phyloP scores from a whole-genome alignment of 2,888 invertebrate genomes.

The Operophtera brumata region DNA sequence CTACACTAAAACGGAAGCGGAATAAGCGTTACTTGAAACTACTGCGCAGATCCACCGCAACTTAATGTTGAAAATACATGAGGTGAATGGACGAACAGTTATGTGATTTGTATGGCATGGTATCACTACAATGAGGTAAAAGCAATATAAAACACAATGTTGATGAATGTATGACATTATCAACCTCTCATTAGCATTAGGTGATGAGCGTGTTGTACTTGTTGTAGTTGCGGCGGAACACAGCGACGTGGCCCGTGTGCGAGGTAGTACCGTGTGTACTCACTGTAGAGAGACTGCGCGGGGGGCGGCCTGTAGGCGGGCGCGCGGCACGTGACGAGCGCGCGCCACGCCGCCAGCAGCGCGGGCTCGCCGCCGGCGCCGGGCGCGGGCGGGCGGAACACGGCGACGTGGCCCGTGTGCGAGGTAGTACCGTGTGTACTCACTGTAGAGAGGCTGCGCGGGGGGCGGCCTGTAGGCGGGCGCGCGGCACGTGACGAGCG shows the following conservation, averaged over 20 bases:
- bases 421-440: conserved; percentile 84
- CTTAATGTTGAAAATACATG: conserved; percentile 16
- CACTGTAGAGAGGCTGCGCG: conserved; percentile 69
- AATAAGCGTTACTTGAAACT: conserved; percentile 5
- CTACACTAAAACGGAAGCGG: neutral
- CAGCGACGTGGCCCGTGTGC: neutral
- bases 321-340: conserved; percentile 82
- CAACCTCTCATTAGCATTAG: no score
- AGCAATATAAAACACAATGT: no score
- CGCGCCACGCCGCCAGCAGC: conserved; percentile 90
- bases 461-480: conserved; percentile 68
- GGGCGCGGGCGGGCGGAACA: conserved; percentile 91
- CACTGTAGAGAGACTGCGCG: no score
- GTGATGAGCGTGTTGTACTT: no score
- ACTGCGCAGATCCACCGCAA: conserved; percentile 25
- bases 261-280: neutral
- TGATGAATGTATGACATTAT: no score
- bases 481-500: conserved; percentile 82
- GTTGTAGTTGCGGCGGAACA: no score
- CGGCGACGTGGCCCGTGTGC: conserved; percentile 88
- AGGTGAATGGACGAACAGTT: neutral
- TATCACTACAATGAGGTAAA: neutral
- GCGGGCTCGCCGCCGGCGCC: conserved; percentile 92
- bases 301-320: neutral
- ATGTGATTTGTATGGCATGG: neutral